phyloP scores from a whole-genome alignment of 2,113 vertebrate species.

The Caloenas nicobarica region DNA sequence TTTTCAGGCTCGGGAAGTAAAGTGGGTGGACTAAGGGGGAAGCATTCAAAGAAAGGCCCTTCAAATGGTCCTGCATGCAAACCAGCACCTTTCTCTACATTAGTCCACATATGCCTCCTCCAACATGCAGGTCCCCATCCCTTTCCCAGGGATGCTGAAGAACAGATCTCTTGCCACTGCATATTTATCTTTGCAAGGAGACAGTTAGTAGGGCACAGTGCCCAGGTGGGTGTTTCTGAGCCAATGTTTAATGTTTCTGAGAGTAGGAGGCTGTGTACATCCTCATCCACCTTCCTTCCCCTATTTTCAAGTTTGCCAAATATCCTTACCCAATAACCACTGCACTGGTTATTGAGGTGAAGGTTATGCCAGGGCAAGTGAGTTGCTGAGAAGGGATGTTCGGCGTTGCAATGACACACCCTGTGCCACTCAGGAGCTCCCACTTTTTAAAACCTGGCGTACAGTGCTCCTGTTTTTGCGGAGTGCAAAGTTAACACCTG shows the following conservation, averaged over 20 bases:
- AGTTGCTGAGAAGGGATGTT: background rate
- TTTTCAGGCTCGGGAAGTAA: background rate
- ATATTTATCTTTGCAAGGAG: background rate
- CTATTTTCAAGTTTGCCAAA: background rate
- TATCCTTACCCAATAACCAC: background rate
- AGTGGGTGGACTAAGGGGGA: background rate
- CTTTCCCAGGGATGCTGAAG: background rate
- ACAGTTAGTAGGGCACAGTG: background rate
- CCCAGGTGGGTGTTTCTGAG: background rate
- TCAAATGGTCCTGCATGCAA: background rate
- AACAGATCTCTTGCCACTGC: background rate
- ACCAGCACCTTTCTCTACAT: background rate
- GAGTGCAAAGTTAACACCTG: background rate
- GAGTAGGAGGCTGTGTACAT: background rate
- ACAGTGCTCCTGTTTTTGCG: background rate
- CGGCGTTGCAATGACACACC: background rate
- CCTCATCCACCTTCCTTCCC: background rate
- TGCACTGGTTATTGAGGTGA: background rate
- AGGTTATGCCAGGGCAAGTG: background rate
- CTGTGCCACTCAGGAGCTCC: background rate
- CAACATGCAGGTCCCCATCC: background rate
- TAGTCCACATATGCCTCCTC: background rate
- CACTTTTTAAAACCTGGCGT: background rate
- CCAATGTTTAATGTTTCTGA: background rate
- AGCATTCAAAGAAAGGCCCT: background rate